Base-by-base conservation (phyloP, 2,113 vertebrate species). In the Propithecus coquereli region DNA sequence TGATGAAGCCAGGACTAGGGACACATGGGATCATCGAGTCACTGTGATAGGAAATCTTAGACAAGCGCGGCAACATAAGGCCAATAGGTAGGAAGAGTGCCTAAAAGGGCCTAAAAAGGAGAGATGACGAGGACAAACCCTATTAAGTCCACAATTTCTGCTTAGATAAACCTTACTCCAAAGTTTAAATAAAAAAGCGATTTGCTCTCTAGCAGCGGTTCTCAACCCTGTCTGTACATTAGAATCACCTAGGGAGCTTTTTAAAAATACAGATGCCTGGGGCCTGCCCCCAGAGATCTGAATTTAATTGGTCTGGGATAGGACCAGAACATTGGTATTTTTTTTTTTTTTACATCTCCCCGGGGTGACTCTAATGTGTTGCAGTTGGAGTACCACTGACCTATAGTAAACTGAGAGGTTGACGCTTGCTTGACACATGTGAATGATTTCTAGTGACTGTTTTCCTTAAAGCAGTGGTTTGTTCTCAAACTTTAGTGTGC, bases 241-340 rank as follows among this genome's bases (percentile, higher is more conserved):
- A 89, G 13, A 47, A 97, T 74, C 23, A 76, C 25, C 52, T 27
- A 32, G 34, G 57, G 5, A 92, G 66, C 3, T 94, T 94, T 93
- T 40, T 12, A 40, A 83, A 90, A 90, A 92, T 25, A 54, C 6
- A 59, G 74, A 90, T 84, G 20, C 20, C 59, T 83, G 32, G 30
- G 45, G 5, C 13, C 47, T 16, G 79, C 16, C 50, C 40, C 54
- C 6, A 82, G 88, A 94, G 37, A 83, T 52, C 34, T 14, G 8
- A 6, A 43, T 87, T 93, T 94, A 87, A 87, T 95, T 95, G 76
- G 20, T 88, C 18, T 90, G 70, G 57, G 30, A 87, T 52, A 94
- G 84, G 30, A 95, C 71, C 45, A 86, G 82, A 88, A 83, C 25
- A 34, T 0, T 85, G 77, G 23, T 32, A 81, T 6, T 86, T 81